Percentiles rank a stretch among this genome's conserved stretches.
Evolutionary conservation across 1,140 invertebrate genomes (phyloP).

Genomic region (Brachionus rotundiformis): DNA sequence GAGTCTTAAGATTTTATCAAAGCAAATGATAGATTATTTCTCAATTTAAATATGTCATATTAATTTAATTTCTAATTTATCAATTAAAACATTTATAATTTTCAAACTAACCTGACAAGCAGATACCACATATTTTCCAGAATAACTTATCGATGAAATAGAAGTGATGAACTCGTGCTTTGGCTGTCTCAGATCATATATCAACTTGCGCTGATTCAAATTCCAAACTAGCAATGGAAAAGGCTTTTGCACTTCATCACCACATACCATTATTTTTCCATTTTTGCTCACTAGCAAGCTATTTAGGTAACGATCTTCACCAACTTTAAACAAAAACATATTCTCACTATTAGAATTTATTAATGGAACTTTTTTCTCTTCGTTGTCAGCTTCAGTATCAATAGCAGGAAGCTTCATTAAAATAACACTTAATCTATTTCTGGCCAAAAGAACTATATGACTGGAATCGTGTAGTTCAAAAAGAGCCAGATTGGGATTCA

Average conservation of each 20-base stretch:
- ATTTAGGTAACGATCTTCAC: constrained; percentile 82
- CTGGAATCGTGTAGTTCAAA: constrained; percentile 77
- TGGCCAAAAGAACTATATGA: constrained; percentile 77
- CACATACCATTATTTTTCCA: constrained; percentile 81
- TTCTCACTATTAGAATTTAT: constrained; percentile 5
- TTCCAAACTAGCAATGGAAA: constrained; percentile 86
- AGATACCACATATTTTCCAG: constrained; percentile 72
- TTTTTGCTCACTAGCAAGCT: constrained; percentile 81
- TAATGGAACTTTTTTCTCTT: neutral
- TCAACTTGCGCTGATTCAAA: constrained; percentile 75
- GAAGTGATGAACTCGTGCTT: constrained; percentile 83
- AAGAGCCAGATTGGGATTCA: constrained; percentile 88
- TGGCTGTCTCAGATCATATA: constrained; percentile 81
- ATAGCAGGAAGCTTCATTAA: constrained; percentile 74
- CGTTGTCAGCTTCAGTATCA: constrained; percentile 52
- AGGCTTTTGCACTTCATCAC: constrained; percentile 85
- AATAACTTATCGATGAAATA: constrained; percentile 79
- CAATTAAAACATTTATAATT: no score
- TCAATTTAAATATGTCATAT: no score
- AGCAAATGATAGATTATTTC: no score
- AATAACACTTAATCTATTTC: constrained; percentile 86
- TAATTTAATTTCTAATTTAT: no score
- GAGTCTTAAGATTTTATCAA: no score
- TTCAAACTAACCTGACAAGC: constrained; percentile 63
- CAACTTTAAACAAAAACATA: constrained; percentile 66